Conservation (phyloP, 2,797 vertebrate genomes). For the Cheirogaleus major region DNA sequence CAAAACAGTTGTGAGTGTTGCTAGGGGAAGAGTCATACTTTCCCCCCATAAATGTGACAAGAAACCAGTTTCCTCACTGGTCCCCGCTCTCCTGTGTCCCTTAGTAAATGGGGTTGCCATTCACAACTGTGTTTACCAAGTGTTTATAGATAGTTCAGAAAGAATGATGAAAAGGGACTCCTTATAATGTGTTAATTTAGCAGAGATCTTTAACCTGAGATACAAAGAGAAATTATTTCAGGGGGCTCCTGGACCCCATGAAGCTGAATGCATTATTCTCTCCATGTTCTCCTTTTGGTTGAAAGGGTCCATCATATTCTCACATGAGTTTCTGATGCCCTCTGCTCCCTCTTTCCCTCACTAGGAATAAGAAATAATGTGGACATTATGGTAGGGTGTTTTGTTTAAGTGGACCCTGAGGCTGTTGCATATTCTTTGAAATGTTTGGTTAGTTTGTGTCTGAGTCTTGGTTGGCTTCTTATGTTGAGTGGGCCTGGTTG, state of each 20-base stretch:
- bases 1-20: not conserved
- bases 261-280: not conserved
- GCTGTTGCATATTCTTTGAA: not conserved
- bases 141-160: not conserved
- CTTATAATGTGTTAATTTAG: not conserved
- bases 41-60: accelerated
- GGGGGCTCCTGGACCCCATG: not conserved
- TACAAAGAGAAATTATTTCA: not conserved
- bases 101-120: not conserved
- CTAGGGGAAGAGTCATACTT: not conserved
- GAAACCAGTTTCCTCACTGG: not conserved
- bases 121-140: not conserved
- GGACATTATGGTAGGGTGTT: not conserved
- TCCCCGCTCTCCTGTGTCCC: not conserved
- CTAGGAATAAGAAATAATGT: not conserved
- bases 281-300: not conserved
- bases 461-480: not conserved
- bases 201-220: not conserved
- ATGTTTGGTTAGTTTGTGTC: not conserved
- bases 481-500: not conserved
- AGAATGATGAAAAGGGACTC: not conserved
- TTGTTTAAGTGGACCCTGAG: not conserved
- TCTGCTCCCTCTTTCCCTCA: too few relatives aligned
- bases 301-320: not conserved
- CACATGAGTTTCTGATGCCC: not conserved